A percentile compares a stretch with the other conserved stretches of the same genome.
These are phyloP conservation scores for Andrena cerasifolii DNA, from an alignment of 1,140 invertebrate genomes.

Conservation along the genomic window DNA sequence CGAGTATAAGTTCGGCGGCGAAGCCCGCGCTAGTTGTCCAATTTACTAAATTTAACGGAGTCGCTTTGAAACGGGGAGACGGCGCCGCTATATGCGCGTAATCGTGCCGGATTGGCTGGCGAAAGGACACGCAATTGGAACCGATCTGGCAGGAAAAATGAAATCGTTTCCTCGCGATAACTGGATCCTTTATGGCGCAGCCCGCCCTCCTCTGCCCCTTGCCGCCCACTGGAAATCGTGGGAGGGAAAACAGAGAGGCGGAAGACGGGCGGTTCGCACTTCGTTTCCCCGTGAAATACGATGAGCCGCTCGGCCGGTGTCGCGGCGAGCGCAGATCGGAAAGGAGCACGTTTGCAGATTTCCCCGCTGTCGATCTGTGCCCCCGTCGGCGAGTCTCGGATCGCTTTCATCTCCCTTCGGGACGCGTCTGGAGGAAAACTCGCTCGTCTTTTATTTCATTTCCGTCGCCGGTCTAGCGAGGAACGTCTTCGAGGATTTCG, in stretches of 20 bases:
- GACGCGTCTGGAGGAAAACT: neutral
- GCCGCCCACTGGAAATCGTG: no score
- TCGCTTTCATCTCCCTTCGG: slow-evolving; percentile 39
- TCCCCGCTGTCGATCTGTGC: slow-evolving; percentile 20
- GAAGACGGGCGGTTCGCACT: slow-evolving; percentile 1
- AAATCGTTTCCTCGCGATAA: slow-evolving; percentile 43
- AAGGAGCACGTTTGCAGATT: slow-evolving; percentile 25
- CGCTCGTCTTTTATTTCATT: neutral
- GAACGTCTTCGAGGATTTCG: slow-evolving; percentile 3
- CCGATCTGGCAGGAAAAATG: slow-evolving; percentile 47
- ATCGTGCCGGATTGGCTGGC: slow-evolving; percentile 16
- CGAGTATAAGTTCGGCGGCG: slow-evolving; percentile 6
- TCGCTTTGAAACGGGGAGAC: neutral
- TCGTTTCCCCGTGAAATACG: slow-evolving; percentile 39
- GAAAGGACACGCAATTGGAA: slow-evolving; percentile 36
- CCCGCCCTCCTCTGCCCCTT: no score
- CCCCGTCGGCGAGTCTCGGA: neutral
- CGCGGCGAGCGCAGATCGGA: slow-evolving; percentile 26
- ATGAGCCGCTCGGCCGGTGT: slow-evolving; percentile 10
- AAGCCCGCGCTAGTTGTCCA: slow-evolving; percentile 29
- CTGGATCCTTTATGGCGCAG: slow-evolving; percentile 34
- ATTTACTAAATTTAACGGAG: slow-evolving; percentile 29
- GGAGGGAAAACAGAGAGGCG: neutral
- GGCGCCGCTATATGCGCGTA: neutral
- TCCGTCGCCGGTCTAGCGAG: neutral